Base-by-base conservation (phyloP, 2,888 invertebrate genomes). In the Ophonus ardosiacus region DNA sequence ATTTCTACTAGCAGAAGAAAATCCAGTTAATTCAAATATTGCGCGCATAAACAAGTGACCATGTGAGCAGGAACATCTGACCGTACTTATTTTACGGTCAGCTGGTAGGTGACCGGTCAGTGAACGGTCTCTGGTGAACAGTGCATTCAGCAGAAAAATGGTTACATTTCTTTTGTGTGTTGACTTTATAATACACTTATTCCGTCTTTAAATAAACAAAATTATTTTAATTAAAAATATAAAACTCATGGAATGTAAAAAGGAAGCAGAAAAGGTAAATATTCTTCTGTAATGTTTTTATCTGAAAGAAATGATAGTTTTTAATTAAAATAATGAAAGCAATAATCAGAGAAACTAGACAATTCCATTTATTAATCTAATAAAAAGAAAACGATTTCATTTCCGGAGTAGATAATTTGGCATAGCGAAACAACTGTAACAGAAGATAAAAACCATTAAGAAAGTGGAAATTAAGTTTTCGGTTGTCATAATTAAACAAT, bases 381-480 rank as follows among this genome's bases (percentile, higher is more conserved):
- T 74, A 74, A 74, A 74, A 43, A 43, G 43, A 74, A 74, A 51
- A 74, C 74, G 74, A 18, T 74, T 74, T 74, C 43, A 74, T 74
- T 74, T 74, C 74, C 74, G 18, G 43, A 61, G 63, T 17, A 61
- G 81, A 81, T 81, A 81, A 81, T 81, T 81, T 59, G 43, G 81
- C 43, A 59, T 63, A 15, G 57, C 57, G 57, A 43, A 79, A 68
- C 68, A 74, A 74, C 43, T 74, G 82, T 43, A 81, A 78, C 43
- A 24, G 65, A 84, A 84, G 84, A 84, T 84, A 84, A 84, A 78
- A 57, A 13, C 51, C 84, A 63, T 84, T 84, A 84, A 78, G 78
- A 84, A 51, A 51, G 84, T 84, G 63, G 84, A 84, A 84, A 84
- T 84, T 84, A 78, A 65, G 85, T 68, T 85, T 85, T 80, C 68